These are phyloP conservation scores for Cynocephalus volans DNA, from an alignment of 2,113 vertebrate species.

Conservation along the genomic window DNA sequence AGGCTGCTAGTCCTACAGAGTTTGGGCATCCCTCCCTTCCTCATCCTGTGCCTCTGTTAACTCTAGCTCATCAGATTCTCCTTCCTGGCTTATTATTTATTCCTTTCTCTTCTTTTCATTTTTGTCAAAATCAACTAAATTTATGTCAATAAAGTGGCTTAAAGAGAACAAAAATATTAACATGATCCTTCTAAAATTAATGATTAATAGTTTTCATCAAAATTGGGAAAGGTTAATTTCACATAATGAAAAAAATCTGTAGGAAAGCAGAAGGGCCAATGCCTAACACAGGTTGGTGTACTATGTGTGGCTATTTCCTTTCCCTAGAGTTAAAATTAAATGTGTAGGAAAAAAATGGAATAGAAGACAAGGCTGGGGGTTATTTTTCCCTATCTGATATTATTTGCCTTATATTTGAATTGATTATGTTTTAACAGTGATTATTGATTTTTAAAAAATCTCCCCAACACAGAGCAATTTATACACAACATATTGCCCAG, in stretches of 20 bases:
- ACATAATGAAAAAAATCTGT: background rate
- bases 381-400: background rate
- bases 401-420: conserved; percentile 1
- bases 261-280: background rate
- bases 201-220: background rate
- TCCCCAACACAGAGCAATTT: background rate
- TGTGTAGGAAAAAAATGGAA: background rate
- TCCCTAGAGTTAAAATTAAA: background rate
- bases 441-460: background rate
- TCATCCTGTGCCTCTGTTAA: background rate
- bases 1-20: background rate
- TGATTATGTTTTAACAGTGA: background rate
- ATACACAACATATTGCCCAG: background rate
- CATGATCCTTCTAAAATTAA: background rate
- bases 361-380: background rate
- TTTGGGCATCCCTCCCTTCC: background rate
- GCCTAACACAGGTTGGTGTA: background rate
- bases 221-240: background rate
- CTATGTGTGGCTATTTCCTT: background rate
- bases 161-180: background rate
- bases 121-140: background rate
- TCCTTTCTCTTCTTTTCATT: background rate
- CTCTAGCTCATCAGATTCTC: background rate
- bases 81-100: background rate
- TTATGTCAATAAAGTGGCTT: background rate